Evolutionary conservation across 2,888 invertebrate species (phyloP), one percentile per base, ranked within the genome.

Genomic region (Glyphotaelius pellucidus): DNA sequence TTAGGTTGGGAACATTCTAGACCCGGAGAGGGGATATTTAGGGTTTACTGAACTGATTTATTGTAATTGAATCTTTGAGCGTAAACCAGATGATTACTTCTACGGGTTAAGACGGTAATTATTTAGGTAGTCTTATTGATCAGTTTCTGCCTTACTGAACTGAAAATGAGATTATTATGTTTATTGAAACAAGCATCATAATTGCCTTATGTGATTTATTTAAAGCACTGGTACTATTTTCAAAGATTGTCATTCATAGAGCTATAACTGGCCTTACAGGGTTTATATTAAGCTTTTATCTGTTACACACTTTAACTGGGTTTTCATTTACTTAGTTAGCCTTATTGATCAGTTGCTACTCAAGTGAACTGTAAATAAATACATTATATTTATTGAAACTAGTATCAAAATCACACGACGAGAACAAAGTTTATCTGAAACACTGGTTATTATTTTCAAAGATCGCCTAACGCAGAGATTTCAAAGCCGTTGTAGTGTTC

Each of bases 1-100:
- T 88, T 88, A 88, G 88, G 88, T 88, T 30, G 30, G 88, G 32
- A 52, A 38, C 86, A 32, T 81, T 81, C 81, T 32, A 81, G 81
- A 32, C 31, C 31, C 67, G 67, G 67, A 67, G 67, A 67, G 25
- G 67, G 67, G 67, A 67, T 67, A 67, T 67, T 67, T 67, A 67
- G 67, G 67, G 67, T 67, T 67, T 67, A 67, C n/a, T 67, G 67
- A 67, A 67, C 67, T 67, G 67, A 67, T 67, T 67, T 67, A 67
- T 67, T 67, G 67, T 67, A 67, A 67, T 67, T n/a, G 67, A 67
- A 67, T 67, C 67, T 67, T 67, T 67, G 67, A 67, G 67, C 67
- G 67, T 67, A 67, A 67, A 67, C 67, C 67, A 67, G 67, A 67
- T 67, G 67, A 67, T 67, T 67, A 67, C 67, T 67, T 67, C 67